These are phyloP conservation scores for Odocoileus hemionus DNA, from an alignment of 2,113 vertebrate genomes.

Conservation along the genomic window DNA sequence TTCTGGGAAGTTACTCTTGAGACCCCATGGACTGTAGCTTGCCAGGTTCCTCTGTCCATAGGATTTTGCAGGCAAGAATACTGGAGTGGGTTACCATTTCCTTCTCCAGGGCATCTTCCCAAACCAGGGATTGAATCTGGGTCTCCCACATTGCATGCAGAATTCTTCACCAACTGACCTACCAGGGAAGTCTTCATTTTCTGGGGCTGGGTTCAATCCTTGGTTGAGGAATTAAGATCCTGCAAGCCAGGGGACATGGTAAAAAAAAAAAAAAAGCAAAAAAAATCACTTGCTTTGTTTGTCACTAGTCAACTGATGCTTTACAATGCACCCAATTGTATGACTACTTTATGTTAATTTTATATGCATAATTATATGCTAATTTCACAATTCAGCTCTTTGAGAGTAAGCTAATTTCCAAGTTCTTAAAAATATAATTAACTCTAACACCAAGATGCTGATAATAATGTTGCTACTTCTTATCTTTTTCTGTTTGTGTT, in stretches of 20 bases:
- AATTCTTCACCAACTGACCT: background rate
- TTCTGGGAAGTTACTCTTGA: background rate
- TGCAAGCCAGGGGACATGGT: background rate
- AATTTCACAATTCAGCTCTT: background rate
- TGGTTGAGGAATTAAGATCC: background rate
- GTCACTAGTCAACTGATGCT: background rate
- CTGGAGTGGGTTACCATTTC: background rate
- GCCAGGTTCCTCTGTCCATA: background rate
- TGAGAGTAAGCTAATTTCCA: background rate
- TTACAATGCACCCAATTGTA: background rate
- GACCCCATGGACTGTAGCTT: background rate
- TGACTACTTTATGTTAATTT: background rate
- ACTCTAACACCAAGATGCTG: background rate
- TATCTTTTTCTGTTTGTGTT: background rate
- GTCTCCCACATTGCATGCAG: background rate
- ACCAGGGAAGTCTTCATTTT: background rate
- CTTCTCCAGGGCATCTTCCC: background rate
- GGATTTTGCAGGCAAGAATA: background rate
- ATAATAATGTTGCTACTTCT: background rate
- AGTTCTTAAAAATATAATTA: background rate
- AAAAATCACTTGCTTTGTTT: background rate
- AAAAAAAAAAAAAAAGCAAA: background rate
- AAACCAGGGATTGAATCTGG: background rate
- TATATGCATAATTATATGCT: background rate
- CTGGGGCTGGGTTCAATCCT: background rate